phyloP scores from a whole-genome alignment of 1,140 invertebrate genomes.

The Sipha flava region DNA sequence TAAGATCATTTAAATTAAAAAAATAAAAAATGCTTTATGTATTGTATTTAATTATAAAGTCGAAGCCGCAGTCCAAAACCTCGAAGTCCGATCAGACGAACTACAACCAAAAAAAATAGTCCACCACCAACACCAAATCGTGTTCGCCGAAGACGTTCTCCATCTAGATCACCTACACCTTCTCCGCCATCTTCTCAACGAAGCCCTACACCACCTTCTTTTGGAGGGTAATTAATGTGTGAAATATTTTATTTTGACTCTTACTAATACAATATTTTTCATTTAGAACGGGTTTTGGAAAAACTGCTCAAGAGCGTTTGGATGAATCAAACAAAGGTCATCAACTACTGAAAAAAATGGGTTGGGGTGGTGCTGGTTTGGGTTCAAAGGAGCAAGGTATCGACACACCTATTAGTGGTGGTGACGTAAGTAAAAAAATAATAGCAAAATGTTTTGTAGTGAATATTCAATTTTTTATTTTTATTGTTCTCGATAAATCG shows the following conservation, averaged over 20 bases:
- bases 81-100: constrained; percentile 31
- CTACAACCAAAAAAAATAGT: constrained; percentile 23
- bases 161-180: constrained; percentile 45
- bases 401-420: constrained; percentile 83
- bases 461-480: background rate
- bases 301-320: constrained; percentile 42
- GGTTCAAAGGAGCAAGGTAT: constrained; percentile 91
- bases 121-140: constrained; percentile 29
- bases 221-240: constrained; percentile 52
- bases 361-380: constrained; percentile 81
- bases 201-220: constrained; percentile 72
- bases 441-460: background rate
- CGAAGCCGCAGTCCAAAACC: constrained; percentile 40
- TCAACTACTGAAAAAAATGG: constrained; percentile 91
- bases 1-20: constrained; percentile 29
- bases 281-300: constrained; percentile 2
- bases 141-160: constrained; percentile 41
- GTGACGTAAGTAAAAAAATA: constrained; percentile 55
- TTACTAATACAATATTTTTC: background rate
- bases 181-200: constrained; percentile 46
- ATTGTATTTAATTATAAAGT: constrained; percentile 27
- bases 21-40: background rate
- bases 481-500: constrained; percentile 5
- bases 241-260: background rate
- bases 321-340: constrained; percentile 90